These are phyloP conservation scores for Sitta europaea DNA, from an alignment of 2,113 vertebrate species.

Conservation along the genomic window DNA sequence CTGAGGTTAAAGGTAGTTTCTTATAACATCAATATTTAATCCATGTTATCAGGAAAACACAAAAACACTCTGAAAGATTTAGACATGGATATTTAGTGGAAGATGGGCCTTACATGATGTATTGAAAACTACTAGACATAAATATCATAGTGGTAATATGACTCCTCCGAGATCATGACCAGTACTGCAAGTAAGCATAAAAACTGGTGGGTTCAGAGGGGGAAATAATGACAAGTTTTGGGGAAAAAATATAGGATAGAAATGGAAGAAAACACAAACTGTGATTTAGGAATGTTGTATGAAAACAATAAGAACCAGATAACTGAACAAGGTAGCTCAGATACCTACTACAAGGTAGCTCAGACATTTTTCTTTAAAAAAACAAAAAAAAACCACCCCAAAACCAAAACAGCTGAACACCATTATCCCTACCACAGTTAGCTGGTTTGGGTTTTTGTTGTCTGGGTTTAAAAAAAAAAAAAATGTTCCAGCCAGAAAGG, in stretches of 20 bases:
- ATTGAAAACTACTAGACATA: not conserved
- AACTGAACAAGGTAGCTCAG: not conserved
- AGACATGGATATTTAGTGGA: not conserved
- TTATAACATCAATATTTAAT: not conserved
- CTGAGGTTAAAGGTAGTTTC: not conserved
- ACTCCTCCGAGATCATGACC: not conserved
- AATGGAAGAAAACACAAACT: not conserved
- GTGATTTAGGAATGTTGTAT: not conserved
- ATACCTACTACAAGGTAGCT: too few species aligned
- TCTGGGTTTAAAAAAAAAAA: not conserved
- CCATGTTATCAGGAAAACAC: not conserved
- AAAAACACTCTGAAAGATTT: not conserved
- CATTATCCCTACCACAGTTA: not conserved
- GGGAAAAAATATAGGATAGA: not conserved
- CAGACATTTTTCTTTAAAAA: not conserved
- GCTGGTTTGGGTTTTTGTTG: not conserved
- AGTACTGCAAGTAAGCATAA: not conserved
- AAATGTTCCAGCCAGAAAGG: not conserved
- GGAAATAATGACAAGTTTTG: not conserved
- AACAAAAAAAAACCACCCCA: not conserved
- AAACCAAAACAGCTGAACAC: not conserved
- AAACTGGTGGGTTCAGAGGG: not conserved
- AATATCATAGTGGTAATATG: accelerated
- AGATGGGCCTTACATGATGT: not conserved
- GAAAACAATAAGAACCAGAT: not conserved